Conservation (phyloP, 2,797 vertebrate species). For the Gallinago stenura region DNA sequence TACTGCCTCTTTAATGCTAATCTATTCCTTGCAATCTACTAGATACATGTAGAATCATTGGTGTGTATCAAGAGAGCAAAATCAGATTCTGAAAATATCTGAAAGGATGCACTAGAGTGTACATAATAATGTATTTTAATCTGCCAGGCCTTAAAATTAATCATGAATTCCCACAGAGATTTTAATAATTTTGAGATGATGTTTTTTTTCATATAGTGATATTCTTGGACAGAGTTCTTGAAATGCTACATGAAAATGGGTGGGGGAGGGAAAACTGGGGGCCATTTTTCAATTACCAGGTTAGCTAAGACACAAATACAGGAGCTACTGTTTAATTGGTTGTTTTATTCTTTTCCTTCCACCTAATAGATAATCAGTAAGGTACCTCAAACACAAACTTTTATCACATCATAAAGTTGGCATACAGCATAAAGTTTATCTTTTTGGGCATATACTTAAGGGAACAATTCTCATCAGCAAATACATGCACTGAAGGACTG, state of each 20-base stretch:
- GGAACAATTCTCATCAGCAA: slow-evolving; percentile 28
- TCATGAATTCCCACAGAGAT: slow-evolving; percentile 91
- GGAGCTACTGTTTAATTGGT: slow-evolving; percentile 70
- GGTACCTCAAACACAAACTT: slow-evolving; percentile 74
- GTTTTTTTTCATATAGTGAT: slow-evolving; percentile 77
- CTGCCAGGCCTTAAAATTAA: slow-evolving; percentile 91
- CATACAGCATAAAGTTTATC: slow-evolving; percentile 69
- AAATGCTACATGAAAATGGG: slow-evolving; percentile 72
- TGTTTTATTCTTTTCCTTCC: slow-evolving; percentile 76
- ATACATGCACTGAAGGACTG: not conserved
- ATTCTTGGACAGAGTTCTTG: slow-evolving; percentile 84
- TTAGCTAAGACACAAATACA: slow-evolving; percentile 54
- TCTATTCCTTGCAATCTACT: slow-evolving; percentile 94
- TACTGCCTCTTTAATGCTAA: slow-evolving; percentile 93
- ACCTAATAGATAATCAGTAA: slow-evolving; percentile 77
- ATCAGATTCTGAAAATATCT: slow-evolving; percentile 91
- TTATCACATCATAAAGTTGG: slow-evolving; percentile 73
- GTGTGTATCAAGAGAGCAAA: slow-evolving; percentile 89
- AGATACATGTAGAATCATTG: slow-evolving; percentile 89
- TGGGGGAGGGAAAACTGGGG: slow-evolving; percentile 60
- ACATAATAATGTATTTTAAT: slow-evolving; percentile 92
- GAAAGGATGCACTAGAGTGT: slow-evolving; percentile 89
- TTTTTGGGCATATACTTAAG: slow-evolving; percentile 28
- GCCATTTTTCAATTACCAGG: slow-evolving; percentile 73
- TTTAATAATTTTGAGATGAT: slow-evolving; percentile 90